Base-by-base conservation (phyloP, 35 echinoderm and acorn worm genomes). In the Nesometra sesokonis region DNA sequence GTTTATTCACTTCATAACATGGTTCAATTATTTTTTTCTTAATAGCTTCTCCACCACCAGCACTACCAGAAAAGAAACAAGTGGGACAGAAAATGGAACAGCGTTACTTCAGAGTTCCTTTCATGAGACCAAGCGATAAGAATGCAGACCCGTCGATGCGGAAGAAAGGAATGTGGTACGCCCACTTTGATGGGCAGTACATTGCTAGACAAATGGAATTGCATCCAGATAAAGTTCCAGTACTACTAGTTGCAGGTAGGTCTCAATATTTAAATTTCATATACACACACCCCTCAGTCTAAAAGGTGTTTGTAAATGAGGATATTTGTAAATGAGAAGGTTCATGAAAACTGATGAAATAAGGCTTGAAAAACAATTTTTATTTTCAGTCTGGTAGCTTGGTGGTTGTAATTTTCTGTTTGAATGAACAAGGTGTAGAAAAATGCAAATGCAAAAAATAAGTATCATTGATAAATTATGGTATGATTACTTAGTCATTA, bases 131-230 rank as follows among this genome's bases (percentile, higher is more conserved):
- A 5, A 39, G 29, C 17, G 77, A 37, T 27, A 40, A 82, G 9
- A 82, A 82, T 5, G 76, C 35, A 17, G 47, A 80, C 34, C 78
- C 88, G 0, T 35, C 82, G 13, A 35, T 94, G 15, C 80, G 86
- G 19, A 82, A 93, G 89, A 90, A 87, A 46, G 91, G 94, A 17
- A 89, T 83, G 86, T 98, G 95, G 95, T 98, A 87, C 31, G 95
- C 95, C 32, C 95, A 98, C 57, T 98, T 98, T 90, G 95, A 98
- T 82, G 95, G 95, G 0, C 87, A 88, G 21, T 98, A 88, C 87
- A 98, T 98, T 57, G 95, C 95, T 46, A 78, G 95, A 77, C 95
- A 98, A 86, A 98, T 98, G 95, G 95, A 98, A 36, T 39, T 94
- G 3, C 95, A 98, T 76, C 92, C 89, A 0, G 88, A 91, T 79